Evolutionary conservation across 2,797 vertebrate genomes (phyloP), one percentile per base, ranked within the genome.

Genomic region (Diplodus puntazzo): DNA sequence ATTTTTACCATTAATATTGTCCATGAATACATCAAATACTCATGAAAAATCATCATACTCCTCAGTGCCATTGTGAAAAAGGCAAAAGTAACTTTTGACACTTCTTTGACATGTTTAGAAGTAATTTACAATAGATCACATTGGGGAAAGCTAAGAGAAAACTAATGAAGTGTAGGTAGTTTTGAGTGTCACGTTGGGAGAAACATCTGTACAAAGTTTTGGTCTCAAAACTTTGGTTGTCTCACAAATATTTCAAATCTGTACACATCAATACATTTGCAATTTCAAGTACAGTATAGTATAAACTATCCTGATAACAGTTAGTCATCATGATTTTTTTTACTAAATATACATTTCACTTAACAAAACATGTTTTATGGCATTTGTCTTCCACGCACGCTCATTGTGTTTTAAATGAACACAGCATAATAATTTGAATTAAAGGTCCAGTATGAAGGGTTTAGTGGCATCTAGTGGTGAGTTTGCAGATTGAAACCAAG

Each of bases 171-270:
- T 54, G 21, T 59, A 82, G 90, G 89, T 89, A 90, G 91, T 81
- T 80, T 76, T 50, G 21, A 82, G 70, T 89, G 87, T 91, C 74
- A 71, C 1, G 87, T 86, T 85, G 89, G 91, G 87, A 88, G 90
- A 89, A 91, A 92, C 84, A 1, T 80, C 71, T 30, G 4, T 23
- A 59, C 25, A 63, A 50, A 83, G 82, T 92, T 95, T 95, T 95
- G 94, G 92, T 93, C 69, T 89, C 84, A 87, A 90, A 91, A 91
- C 92, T 95, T 95, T 95, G 94, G 95, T 95, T 46, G 27, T 82
- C 73, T 82, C 52, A 83, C 77, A 82, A 81, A 79, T 82, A 69
- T 58, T 55, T 76, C 34, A 69, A 64, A 80, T 82, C 69, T 60
- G 23, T 50, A 54, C 58, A 6, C 42, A 75, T 77, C 5, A 66